phyloP scores from a whole-genome alignment of 2,797 vertebrate species.

The Uromys caudimaculatus region DNA sequence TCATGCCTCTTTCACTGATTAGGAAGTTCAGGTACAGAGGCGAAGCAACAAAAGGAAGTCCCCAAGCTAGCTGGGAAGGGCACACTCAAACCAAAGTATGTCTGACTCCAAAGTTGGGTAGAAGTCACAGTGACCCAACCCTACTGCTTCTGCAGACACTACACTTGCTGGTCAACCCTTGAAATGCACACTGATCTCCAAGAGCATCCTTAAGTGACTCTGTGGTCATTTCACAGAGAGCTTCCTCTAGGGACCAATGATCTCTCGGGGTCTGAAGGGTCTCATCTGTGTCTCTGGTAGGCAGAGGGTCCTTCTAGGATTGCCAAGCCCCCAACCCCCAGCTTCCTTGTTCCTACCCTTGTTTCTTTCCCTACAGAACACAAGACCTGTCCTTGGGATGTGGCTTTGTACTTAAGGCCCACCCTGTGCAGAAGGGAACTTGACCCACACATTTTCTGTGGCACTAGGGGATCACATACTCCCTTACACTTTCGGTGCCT shows the following conservation, averaged over 20 bases:
- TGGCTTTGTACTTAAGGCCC: neutral
- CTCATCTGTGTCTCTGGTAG: neutral
- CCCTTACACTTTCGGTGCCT: neutral
- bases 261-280: neutral
- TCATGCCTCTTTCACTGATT: rapidly evolving
- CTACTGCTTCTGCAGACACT: neutral
- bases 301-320: neutral
- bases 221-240: neutral
- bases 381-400: neutral
- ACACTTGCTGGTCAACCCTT: neutral
- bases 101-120: neutral
- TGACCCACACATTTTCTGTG: neutral
- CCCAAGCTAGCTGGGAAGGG: neutral
- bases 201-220: neutral
- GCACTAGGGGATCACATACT: neutral
- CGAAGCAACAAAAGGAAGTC: neutral
- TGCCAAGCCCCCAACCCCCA: no score
- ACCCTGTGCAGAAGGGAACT: neutral
- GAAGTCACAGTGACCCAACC: no score
- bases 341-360: neutral
- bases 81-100: neutral
- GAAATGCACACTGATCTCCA: neutral
- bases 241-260: neutral
- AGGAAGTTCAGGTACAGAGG: neutral
- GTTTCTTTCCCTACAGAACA: neutral